Evolutionary conservation across 2,888 invertebrate species (phyloP).

Genomic region (Drosophila limbata): DNA sequence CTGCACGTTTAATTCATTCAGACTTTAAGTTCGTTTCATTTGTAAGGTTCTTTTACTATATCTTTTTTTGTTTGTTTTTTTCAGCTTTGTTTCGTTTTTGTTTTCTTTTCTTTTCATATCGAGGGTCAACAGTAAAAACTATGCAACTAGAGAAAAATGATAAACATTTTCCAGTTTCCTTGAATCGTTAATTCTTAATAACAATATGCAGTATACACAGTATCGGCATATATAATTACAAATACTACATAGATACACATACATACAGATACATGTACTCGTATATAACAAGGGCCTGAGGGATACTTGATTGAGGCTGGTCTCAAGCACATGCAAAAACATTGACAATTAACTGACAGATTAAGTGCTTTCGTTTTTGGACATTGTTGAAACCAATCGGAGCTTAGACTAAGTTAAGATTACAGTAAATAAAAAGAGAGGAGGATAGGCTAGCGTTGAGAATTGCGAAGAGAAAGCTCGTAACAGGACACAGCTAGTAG

Average conservation of each 20-base stretch:
- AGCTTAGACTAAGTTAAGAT: conserved; percentile 40
- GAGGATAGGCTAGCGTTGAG: conserved; percentile 35
- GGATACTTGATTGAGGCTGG: conserved; percentile 43
- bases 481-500: conserved; percentile 3
- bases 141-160: conserved; percentile 48
- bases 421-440: conserved; percentile 14
- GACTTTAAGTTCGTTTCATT: conserved; percentile 80
- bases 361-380: conserved; percentile 16
- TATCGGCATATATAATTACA: conserved; percentile 38
- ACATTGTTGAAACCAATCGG: conserved; percentile 60
- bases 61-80: conserved; percentile 25
- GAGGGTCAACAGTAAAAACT: conserved; percentile 57
- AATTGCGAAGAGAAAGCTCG: conserved; percentile 59
- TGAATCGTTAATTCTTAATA: conserved; percentile 27
- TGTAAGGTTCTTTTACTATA: conserved; percentile 66
- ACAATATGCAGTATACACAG: conserved; percentile 41
- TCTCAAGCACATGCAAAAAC: conserved; percentile 34
- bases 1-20: conserved; percentile 77
- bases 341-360: conserved; percentile 6
- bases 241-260: conserved; percentile 37
- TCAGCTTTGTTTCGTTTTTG: neutral
- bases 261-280: conserved; percentile 19
- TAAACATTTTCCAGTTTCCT: conserved; percentile 28
- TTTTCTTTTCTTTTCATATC: conserved; percentile 29
- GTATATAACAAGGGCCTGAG: conserved; percentile 69